Percentiles rank a stretch among this genome's conserved stretches.
phyloP scores from a whole-genome alignment of 92 coral and sea anemone species.

The Porites lobata region DNA sequence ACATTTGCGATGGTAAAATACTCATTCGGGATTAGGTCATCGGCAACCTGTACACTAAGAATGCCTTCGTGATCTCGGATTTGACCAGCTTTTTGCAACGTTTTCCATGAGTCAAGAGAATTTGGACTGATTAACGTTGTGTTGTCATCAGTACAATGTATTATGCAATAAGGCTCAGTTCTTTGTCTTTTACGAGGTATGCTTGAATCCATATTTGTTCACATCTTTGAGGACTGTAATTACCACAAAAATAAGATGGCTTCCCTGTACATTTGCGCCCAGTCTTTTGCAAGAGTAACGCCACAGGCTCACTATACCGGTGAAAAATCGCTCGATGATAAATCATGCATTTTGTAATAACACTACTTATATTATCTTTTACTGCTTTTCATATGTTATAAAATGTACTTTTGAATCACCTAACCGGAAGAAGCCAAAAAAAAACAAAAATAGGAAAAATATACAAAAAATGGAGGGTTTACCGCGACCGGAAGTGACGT shows the following conservation, averaged over 20 bases:
- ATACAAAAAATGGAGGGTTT: too few species aligned
- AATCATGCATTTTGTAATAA: not conserved
- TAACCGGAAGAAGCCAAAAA: not conserved
- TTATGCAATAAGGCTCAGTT: slow-evolving; percentile 39
- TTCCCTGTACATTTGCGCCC: too few species aligned
- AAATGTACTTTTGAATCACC: not conserved
- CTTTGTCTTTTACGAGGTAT: slow-evolving; percentile 35
- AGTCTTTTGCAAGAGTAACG: too few species aligned
- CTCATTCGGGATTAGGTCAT: slow-evolving; percentile 45
- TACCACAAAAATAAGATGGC: slow-evolving; percentile 34
- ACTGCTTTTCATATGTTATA: not conserved
- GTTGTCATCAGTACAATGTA: slow-evolving; percentile 48
- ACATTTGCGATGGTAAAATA: slow-evolving; percentile 47
- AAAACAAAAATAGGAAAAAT: too few species aligned
- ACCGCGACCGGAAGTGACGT: too few species aligned
- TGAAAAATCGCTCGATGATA: not conserved
- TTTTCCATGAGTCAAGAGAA: slow-evolving; percentile 47
- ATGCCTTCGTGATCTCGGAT: slow-evolving; percentile 53
- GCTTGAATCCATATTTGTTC: slow-evolving; percentile 33
- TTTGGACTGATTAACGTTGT: slow-evolving; percentile 50
- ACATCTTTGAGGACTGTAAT: slow-evolving; percentile 24
- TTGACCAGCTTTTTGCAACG: slow-evolving; percentile 49
- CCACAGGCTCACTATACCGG: too few species aligned
- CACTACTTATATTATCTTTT: not conserved
- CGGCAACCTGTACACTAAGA: slow-evolving; percentile 45